These are phyloP conservation scores for Nothocercus julius DNA, from an alignment of 2,113 vertebrate species.

Conservation along the genomic window DNA sequence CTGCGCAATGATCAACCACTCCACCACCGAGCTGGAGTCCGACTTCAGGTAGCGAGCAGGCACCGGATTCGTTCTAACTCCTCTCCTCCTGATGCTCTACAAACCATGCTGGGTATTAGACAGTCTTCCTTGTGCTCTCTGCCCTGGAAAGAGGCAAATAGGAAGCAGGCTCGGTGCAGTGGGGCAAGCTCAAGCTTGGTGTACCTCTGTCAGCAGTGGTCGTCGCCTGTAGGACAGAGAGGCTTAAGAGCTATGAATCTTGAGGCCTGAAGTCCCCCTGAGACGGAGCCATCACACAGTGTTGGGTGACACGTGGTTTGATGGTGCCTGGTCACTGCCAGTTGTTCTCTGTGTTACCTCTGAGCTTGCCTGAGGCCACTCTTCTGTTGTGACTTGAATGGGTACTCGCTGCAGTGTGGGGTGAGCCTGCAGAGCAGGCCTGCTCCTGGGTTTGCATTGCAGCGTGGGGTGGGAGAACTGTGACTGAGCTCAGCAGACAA, in stretches of 20 bases:
- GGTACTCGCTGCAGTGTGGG: neutral
- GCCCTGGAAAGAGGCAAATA: rapidly evolving
- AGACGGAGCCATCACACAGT: rapidly evolving
- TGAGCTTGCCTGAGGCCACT: neutral
- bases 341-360: neutral
- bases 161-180: neutral
- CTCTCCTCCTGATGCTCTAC: rapidly evolving
- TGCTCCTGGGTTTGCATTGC: neutral
- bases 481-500: neutral
- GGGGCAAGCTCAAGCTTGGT: neutral
- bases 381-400: neutral
- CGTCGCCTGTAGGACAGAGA: neutral
- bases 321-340: neutral
- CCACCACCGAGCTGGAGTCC: slow-evolving; percentile 91
- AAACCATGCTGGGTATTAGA: neutral
- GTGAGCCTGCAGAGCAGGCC: neutral
- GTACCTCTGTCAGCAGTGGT: neutral
- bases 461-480: rapidly evolving
- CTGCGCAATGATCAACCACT: slow-evolving; percentile 98
- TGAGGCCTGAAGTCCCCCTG: neutral
- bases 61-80: neutral
- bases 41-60: slow-evolving; percentile 89
- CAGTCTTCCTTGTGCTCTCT: neutral
- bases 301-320: neutral
- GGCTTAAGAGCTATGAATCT: neutral